Evolutionary conservation across 2,888 invertebrate genomes (phyloP), one percentile per base, ranked within the genome.

Genomic region (Petrolisthes manimaculis): DNA sequence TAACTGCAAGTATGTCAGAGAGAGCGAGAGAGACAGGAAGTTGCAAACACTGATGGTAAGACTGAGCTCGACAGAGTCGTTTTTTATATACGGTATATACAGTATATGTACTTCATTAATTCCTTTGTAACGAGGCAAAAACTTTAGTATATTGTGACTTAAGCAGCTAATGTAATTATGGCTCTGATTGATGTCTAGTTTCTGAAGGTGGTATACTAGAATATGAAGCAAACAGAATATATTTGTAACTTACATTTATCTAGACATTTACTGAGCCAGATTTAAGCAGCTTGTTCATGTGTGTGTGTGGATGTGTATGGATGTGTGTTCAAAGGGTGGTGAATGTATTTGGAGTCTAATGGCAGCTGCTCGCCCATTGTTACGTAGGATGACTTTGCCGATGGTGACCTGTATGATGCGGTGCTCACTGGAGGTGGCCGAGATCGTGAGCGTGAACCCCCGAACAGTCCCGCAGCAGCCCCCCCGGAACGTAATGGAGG

Each of bases 401-500:
- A 91, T 53, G 90, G 90, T 56, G 91, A 91, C 86, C 88, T 91
- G 78, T 91, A 91, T 83, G 91, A 91, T 79, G 90, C 89, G 69
- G 91, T 91, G 55, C 86, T 91, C 83, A 91, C 91, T 75, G 90
- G 89, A 54, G 90, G 90, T 24, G 86, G 84, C 83, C 89, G 90
- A 67, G 91, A 89, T 21, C 86, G 89, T 55, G 89, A 90, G 24
- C 83, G 91, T 4, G 85, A 87, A 54, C 84, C 83, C 69, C 82
- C 82, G 54, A 51, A 86, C 71, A 84, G 90, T 84, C 82, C 87
- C 8, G 69, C 89, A 6, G 85, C 84, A 6, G 74, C 84, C 21
- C 3, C 89, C 5, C 24, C 86, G 9, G 86, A 86, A 56, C 86
- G 89, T 69, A 86, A 89, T 56, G 89, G 89, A 61, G 84, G 89